These are phyloP conservation scores for Sinocyclocheilus anophthalmus DNA, from an alignment of 2,113 vertebrate genomes.

Conservation along the genomic window DNA sequence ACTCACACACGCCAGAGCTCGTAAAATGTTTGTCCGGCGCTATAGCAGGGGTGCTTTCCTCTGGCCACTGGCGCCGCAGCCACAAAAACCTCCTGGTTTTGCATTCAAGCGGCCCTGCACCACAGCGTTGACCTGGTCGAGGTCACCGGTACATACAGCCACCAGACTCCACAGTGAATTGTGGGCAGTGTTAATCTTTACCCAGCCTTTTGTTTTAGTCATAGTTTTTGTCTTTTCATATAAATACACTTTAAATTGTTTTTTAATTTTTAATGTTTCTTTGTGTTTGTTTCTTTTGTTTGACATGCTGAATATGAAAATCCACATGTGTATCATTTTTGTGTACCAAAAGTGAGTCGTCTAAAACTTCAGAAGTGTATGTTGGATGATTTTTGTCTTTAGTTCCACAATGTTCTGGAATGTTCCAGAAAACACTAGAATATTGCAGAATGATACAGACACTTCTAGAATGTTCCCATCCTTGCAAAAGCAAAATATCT, in stretches of 20 bases:
- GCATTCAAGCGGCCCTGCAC: not conserved
- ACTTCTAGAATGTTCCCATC: no score
- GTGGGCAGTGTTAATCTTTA: not conserved
- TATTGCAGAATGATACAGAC: no score
- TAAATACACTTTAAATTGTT: not conserved
- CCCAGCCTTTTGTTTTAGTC: not conserved
- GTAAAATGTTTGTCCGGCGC: conserved; percentile 47
- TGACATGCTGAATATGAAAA: not conserved
- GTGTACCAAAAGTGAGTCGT: no score
- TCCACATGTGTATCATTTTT: not conserved
- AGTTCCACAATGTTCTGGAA: no score
- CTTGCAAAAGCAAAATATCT: no score
- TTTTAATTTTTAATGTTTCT: no score
- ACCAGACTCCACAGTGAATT: not conserved
- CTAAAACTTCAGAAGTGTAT: no score
- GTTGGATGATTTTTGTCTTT: no score
- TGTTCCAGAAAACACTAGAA: no score
- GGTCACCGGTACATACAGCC: conserved; percentile 20
- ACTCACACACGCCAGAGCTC: not conserved
- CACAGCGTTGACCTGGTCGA: conserved; percentile 29
- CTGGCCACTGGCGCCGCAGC: conserved; percentile 20
- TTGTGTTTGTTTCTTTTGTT: not conserved
- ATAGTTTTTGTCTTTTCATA: not conserved
- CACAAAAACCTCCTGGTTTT: conserved; percentile 30
- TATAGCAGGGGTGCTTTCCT: conserved; percentile 38